These are phyloP conservation scores for Heterodera filipjevi DNA, from an alignment of 2,888 invertebrate genomes.

Conservation along the genomic window DNA sequence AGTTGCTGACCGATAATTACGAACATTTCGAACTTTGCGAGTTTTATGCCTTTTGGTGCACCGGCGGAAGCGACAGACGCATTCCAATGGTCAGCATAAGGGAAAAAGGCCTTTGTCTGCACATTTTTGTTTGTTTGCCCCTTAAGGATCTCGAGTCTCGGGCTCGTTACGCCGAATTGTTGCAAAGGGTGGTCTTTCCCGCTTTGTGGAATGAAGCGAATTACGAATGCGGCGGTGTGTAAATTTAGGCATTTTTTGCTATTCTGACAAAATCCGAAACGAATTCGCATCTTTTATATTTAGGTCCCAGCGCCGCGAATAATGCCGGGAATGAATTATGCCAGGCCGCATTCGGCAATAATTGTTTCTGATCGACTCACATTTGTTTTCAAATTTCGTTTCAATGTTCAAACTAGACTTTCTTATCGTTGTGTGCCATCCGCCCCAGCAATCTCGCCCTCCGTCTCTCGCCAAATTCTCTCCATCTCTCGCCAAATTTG, in stretches of 20 bases:
- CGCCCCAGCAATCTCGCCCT: background rate
- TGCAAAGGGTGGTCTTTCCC: conserved; percentile 29
- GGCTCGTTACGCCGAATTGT: conserved; percentile 21
- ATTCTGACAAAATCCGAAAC: background rate
- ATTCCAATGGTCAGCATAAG: conserved; percentile 38
- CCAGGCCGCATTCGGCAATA: conserved; percentile 28
- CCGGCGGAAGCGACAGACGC: conserved; percentile 37
- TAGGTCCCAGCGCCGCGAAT: conserved; percentile 25
- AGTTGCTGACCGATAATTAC: conserved; percentile 43
- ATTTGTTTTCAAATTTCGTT: background rate
- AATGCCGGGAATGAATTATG: conserved; percentile 30
- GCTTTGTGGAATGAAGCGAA: conserved; percentile 31
- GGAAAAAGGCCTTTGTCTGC: background rate
- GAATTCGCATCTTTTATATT: no score
- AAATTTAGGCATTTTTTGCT: background rate
- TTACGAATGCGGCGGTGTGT: conserved; percentile 35
- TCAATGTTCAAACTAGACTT: background rate
- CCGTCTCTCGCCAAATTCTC: background rate
- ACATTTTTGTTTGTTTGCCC: background rate
- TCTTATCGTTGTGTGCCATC: background rate
- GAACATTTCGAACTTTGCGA: conserved; percentile 49
- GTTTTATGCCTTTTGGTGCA: conserved; percentile 50
- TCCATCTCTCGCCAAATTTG: background rate
- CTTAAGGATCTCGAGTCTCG: conserved; percentile 18
- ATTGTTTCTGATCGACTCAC: conserved; percentile 28